phyloP scores from a whole-genome alignment of 2,888 invertebrate genomes.

The Caenorhabditis sp. region DNA sequence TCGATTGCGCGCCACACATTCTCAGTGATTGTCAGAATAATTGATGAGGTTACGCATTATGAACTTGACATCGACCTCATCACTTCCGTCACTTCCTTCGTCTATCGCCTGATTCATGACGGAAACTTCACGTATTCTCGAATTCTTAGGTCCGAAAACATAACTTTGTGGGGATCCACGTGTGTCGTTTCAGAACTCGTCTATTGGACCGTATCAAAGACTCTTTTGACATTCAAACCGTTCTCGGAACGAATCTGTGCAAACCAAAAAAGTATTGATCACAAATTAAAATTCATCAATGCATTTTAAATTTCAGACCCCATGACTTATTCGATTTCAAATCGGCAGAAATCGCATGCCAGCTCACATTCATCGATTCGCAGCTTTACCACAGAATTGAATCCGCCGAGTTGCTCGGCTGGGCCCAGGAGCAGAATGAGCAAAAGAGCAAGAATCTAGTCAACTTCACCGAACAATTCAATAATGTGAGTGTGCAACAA shows the following conservation, averaged over 20 bases:
- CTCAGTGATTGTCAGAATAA: slow-evolving; percentile 92
- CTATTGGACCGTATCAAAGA: slow-evolving; percentile 68
- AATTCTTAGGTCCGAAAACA: slow-evolving; percentile 65
- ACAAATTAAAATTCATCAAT: background rate
- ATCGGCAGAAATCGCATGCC: slow-evolving; percentile 94
- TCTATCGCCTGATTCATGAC: slow-evolving; percentile 91
- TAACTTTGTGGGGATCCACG: background rate
- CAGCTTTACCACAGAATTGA: slow-evolving; percentile 96
- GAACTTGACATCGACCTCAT: slow-evolving; percentile 69
- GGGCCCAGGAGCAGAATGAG: slow-evolving; percentile 97
- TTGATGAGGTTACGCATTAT: slow-evolving; percentile 86
- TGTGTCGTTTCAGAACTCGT: slow-evolving; percentile 57
- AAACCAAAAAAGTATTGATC: slow-evolving; percentile 48
- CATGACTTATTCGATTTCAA: slow-evolving; percentile 84
- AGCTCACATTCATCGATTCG: slow-evolving; percentile 96
- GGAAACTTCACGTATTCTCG: slow-evolving; percentile 91
- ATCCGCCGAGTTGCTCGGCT: slow-evolving; percentile 93
- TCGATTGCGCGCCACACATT: slow-evolving; percentile 89
- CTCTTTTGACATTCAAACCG: slow-evolving; percentile 42
- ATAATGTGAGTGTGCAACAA: slow-evolving; percentile 84
- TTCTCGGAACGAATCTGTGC: slow-evolving; percentile 46
- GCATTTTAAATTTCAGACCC: slow-evolving; percentile 53
- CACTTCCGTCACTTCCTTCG: slow-evolving; percentile 87
- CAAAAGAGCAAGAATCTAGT: slow-evolving; percentile 96
- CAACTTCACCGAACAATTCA: slow-evolving; percentile 97